phyloP scores from a whole-genome alignment of 1,140 invertebrate genomes.

The Lerema accius region DNA sequence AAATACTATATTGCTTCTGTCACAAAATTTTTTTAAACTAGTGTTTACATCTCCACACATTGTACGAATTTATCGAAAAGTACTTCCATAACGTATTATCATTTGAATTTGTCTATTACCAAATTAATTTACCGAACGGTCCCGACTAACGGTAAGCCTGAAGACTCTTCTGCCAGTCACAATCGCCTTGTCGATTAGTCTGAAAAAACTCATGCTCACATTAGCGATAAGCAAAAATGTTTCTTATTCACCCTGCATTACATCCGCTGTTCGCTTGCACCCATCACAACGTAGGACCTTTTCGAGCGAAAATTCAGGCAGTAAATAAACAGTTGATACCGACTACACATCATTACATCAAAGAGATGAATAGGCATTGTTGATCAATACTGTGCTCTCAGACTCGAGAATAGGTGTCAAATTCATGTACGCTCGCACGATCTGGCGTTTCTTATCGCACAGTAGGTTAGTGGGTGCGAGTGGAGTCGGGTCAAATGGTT shows the following conservation, averaged over 20 bases:
- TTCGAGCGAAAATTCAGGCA: slow-evolving; percentile 41
- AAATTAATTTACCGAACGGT: slow-evolving; percentile 76
- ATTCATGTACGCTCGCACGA: slow-evolving; percentile 37
- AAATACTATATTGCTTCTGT: too few species aligned
- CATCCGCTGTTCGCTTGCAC: slow-evolving; percentile 39
- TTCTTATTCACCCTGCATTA: slow-evolving; percentile 34
- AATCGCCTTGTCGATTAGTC: slow-evolving; percentile 31
- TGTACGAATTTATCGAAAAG: slow-evolving; percentile 14
- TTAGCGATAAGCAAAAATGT: slow-evolving; percentile 6
- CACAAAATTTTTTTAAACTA: too few species aligned
- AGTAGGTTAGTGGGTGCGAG: slow-evolving; percentile 76
- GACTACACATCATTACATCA: slow-evolving; percentile 73
- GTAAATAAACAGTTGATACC: slow-evolving; percentile 80
- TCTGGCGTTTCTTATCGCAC: slow-evolving; percentile 55
- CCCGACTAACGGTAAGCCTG: slow-evolving; percentile 66
- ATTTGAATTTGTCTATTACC: slow-evolving; percentile 46
- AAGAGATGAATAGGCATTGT: slow-evolving; percentile 59
- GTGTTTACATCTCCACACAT: not conserved
- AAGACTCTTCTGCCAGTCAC: slow-evolving; percentile 68
- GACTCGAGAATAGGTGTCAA: slow-evolving; percentile 44
- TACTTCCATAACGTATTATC: slow-evolving; percentile 8
- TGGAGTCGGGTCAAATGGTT: slow-evolving; percentile 69
- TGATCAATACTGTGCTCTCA: slow-evolving; percentile 52
- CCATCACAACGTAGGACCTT: slow-evolving; percentile 42
- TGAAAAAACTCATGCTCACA: slow-evolving; percentile 19